Conservation (phyloP, 2,113 vertebrate species). For the Eonycteris spelaea region DNA sequence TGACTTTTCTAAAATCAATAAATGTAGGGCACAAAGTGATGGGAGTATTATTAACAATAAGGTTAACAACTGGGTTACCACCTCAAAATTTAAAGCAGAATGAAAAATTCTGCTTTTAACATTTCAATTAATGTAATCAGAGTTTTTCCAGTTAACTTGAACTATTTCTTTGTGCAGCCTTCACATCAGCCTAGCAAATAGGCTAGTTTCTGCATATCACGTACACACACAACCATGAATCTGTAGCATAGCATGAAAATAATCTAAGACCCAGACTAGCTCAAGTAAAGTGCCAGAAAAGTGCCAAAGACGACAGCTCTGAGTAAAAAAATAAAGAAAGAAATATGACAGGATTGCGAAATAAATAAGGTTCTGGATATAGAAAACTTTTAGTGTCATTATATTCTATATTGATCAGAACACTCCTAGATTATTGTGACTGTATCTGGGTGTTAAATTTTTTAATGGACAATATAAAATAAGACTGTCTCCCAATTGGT, state of each 20-base stretch:
- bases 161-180: neutral
- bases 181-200: neutral
- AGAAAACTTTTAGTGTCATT: neutral
- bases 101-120: neutral
- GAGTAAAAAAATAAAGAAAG: neutral
- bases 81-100: neutral
- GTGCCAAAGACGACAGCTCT: neutral
- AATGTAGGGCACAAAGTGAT: neutral
- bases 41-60: neutral
- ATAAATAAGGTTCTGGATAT: neutral
- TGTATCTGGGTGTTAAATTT: neutral
- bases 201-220: neutral
- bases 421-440: neutral
- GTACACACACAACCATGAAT: neutral
- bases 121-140: neutral
- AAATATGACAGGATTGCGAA: neutral
- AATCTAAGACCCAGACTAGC: neutral
- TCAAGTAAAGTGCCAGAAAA: neutral
- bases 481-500: neutral
- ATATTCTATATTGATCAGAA: neutral
- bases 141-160: neutral
- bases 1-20: neutral
- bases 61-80: neutral
- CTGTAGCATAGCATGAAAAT: neutral
- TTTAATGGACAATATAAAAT: neutral